Evolutionary conservation across 1,140 invertebrate species (phyloP).

Genomic region (Anastrepha obliqua): DNA sequence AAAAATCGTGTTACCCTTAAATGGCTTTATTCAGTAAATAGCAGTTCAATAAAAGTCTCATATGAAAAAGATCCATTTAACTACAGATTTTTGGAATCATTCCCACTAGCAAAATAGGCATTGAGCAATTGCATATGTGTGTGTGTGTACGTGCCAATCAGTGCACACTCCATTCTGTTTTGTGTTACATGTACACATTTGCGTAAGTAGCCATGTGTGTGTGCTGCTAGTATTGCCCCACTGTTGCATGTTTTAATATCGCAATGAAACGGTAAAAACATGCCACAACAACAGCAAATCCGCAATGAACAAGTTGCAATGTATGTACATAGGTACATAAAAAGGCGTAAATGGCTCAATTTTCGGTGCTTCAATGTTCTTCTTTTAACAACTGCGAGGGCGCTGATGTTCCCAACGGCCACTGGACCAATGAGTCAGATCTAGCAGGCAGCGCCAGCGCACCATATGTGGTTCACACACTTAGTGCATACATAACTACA

Average conservation of each 20-base stretch:
- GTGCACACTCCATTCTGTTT: not conserved
- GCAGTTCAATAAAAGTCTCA: not conserved
- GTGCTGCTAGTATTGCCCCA: not conserved
- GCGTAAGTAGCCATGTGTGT: slow-evolving; percentile 5
- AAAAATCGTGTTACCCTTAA: not conserved
- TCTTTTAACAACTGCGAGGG: slow-evolving; percentile 6
- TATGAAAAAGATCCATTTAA: slow-evolving; percentile 3
- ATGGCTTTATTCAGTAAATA: not conserved
- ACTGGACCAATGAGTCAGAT: slow-evolving; percentile 23
- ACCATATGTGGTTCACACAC: not conserved
- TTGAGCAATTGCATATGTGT: not conserved
- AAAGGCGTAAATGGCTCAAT: slow-evolving; percentile 33
- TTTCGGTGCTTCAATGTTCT: slow-evolving; percentile 1
- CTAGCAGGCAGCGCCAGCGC: not conserved
- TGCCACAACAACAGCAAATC: slow-evolving; percentile 26
- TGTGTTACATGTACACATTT: not conserved
- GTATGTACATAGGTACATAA: not conserved
- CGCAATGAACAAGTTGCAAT: not conserved
- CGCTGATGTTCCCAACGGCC: slow-evolving; percentile 1
- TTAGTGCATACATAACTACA: not conserved
- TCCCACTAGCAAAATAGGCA: not conserved
- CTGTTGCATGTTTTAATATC: slow-evolving; percentile 43
- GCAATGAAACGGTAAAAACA: slow-evolving; percentile 43
- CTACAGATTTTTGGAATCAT: not conserved
- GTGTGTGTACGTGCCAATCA: not conserved